Evolutionary conservation across 2,113 vertebrate genomes (phyloP), one percentile per base, ranked within the genome.

Genomic region (Mus spicilegus): DNA sequence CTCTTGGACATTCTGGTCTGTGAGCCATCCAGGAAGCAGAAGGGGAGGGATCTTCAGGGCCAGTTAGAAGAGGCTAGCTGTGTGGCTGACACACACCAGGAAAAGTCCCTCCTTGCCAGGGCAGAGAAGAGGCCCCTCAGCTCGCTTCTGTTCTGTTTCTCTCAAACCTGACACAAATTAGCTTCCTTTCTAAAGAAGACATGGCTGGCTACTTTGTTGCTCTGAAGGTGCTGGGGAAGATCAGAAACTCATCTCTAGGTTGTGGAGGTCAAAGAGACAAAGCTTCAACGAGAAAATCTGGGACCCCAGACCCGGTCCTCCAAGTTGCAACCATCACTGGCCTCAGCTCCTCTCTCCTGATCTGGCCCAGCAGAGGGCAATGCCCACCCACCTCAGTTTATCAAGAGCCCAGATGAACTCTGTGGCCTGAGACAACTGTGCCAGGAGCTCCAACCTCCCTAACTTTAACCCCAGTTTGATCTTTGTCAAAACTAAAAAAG

Each of bases 341-440:
- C 49, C 81, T 92, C 65, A 46, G 49, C 17, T 76, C 67, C 14
- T 58, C 69, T 78, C 70, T 81, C 20, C 24, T 42, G 58, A n/a
- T 30, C 20, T n/a, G 39, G 51, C 58, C 94, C 69, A 87, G 91
- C 78, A 84, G 89, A 94, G 86, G 67, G 77, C 61, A 91, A 87
- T 36, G 87, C 67, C 81, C 73, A 19, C 67, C 28, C n/a, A 30
- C 33, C 89, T 93, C 91, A 84, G 86, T 73, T 39, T 90, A 9
- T 58, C 11, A 0, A 7, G 39, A 65, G 42, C 67, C 46, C 81
- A 22, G 76, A 42, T 90, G 65, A 69, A n/a, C n/a, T 49, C 19
- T 14, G 51, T 69, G 90, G 58, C 58, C 39, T 1, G 75, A 92
- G 33, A 39, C 26, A 0, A 1, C 28, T 22, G 61, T 17, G 22